These are phyloP conservation scores for Leptodactylus fallax DNA, from an alignment of 2,797 vertebrate species.

Conservation along the genomic window DNA sequence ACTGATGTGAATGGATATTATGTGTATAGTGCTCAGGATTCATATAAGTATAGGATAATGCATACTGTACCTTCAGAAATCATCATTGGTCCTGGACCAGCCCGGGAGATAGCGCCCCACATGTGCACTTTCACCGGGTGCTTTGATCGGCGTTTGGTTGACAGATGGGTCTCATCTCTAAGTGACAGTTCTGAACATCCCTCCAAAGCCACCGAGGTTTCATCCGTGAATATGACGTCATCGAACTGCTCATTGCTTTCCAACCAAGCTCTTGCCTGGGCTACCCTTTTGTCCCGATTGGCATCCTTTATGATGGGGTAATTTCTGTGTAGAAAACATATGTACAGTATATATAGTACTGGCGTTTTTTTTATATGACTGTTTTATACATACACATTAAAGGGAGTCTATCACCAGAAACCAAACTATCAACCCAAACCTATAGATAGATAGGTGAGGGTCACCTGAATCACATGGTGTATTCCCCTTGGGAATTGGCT, in stretches of 20 bases:
- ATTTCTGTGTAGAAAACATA: background rate
- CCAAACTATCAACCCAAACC: too few species aligned
- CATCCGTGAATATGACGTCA: background rate
- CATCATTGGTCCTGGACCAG: background rate
- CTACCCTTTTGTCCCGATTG: background rate
- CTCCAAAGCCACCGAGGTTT: background rate
- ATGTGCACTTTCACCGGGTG: background rate
- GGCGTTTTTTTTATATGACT: too few species aligned
- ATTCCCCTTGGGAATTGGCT: too few species aligned
- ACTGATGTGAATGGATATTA: too few species aligned
- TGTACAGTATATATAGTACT: too few species aligned
- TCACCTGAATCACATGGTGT: too few species aligned
- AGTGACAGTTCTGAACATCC: background rate
- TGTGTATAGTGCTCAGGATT: too few species aligned
- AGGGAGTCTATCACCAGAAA: too few species aligned
- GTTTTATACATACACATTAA: too few species aligned
- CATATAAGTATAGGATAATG: too few species aligned
- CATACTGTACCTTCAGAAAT: background rate
- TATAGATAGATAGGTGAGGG: too few species aligned
- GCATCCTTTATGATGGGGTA: background rate
- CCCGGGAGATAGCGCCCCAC: too few species aligned
- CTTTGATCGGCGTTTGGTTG: background rate
- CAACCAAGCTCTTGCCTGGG: background rate
- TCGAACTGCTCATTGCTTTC: background rate
- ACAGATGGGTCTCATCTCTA: background rate